Conservation (phyloP, 1,140 invertebrate species). For the Meloidogyne exigua region DNA sequence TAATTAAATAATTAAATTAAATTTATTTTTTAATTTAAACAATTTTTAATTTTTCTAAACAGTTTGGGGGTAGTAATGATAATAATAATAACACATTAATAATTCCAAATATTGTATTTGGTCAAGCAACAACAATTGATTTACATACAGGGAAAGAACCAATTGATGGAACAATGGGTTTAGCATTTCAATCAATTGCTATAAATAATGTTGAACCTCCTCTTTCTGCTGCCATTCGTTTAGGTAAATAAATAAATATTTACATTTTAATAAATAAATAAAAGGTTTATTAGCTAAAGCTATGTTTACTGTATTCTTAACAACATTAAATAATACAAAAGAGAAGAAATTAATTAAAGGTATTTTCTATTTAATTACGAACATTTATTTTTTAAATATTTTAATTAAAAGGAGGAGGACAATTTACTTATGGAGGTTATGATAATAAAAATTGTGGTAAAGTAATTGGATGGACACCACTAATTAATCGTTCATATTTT, state of each 20-base stretch:
- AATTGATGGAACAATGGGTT: conserved; percentile 19
- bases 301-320: conserved; percentile 9
- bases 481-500: conserved; percentile 16
- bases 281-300: neutral
- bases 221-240: conserved; percentile 6
- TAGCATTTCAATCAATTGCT: conserved; percentile 20
- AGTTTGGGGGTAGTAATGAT: conserved; percentile 3
- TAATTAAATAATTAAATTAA: neutral
- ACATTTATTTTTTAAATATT: neutral
- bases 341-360: neutral
- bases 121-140: conserved; percentile 16
- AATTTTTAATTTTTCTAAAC: neutral
- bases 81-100: conserved; percentile 15
- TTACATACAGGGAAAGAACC: neutral
- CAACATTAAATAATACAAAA: neutral
- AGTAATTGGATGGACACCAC: conserved; percentile 21
- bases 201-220: conserved; percentile 8
- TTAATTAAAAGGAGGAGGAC: neutral
- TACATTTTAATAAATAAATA: neutral
- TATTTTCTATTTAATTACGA: neutral
- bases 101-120: conserved; percentile 21
- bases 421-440: conserved; percentile 30
- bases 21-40: neutral
- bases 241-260: neutral
- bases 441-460: conserved; percentile 36